These are phyloP conservation scores for Eutolmus rufibarbis DNA, from an alignment of 2,888 invertebrate species.

Conservation along the genomic window DNA sequence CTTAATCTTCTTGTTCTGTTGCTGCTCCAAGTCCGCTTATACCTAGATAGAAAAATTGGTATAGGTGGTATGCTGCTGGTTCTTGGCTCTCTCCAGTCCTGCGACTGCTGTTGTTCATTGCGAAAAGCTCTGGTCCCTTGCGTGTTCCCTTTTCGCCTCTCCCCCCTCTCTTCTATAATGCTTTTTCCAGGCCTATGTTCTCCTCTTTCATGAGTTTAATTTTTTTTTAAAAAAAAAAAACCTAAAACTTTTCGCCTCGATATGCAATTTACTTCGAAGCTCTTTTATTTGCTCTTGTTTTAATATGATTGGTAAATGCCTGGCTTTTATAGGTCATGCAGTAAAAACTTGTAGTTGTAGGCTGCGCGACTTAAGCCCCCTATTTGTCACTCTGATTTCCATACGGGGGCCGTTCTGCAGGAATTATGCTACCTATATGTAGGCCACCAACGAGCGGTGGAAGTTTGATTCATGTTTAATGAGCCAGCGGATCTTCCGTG, in stretches of 20 bases:
- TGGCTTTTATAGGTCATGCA: slow-evolving; percentile 28
- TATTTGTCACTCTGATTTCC: neutral
- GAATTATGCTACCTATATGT: neutral
- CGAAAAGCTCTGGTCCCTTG: neutral
- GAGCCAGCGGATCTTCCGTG: neutral
- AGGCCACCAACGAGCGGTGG: neutral
- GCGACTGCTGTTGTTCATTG: neutral
- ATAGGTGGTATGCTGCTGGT: neutral
- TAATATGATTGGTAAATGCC: slow-evolving; percentile 29
- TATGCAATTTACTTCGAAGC: slow-evolving; percentile 23
- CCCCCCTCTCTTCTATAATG: neutral
- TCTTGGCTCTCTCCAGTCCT: neutral
- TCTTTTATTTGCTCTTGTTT: slow-evolving; percentile 26
- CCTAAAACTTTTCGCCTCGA: neutral
- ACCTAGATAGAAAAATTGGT: neutral
- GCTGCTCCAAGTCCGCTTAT: neutral
- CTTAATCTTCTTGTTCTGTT: slow-evolving; percentile 35
- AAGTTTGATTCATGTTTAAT: slow-evolving; percentile 10
- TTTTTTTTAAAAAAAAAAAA: neutral
- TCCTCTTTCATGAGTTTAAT: neutral
- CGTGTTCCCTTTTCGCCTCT: neutral
- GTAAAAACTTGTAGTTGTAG: neutral
- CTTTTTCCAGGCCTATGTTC: neutral
- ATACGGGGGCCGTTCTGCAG: neutral
- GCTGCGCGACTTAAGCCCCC: neutral